Percentiles rank a stretch among this genome's conserved stretches.
These are phyloP conservation scores for human (Homo sapiens) DNA, from an alignment of 2,113 vertebrate genomes.

Conservation along the genomic window GRCh38 chr11:86615501-86616000, in stretches of 20 bases:
- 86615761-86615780: background rate
- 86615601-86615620: background rate
- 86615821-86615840: background rate
- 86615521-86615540: background rate
- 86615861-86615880: background rate
- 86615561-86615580: background rate
- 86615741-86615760: background rate
- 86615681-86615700: background rate
- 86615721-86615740: background rate
- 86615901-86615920: background rate
- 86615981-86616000: background rate
- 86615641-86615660: no score
- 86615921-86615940: constrained; percentile 6
- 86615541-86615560: background rate
- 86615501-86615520: background rate
- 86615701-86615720: background rate
- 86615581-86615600: background rate
- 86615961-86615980: constrained; percentile 44
- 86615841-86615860: background rate
- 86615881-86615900: background rate
- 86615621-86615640: background rate
- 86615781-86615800: background rate
- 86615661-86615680: background rate
- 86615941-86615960: background rate
- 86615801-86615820: background rate